phyloP scores from a whole-genome alignment of 1,140 invertebrate genomes.

The Drosophila insularis region DNA sequence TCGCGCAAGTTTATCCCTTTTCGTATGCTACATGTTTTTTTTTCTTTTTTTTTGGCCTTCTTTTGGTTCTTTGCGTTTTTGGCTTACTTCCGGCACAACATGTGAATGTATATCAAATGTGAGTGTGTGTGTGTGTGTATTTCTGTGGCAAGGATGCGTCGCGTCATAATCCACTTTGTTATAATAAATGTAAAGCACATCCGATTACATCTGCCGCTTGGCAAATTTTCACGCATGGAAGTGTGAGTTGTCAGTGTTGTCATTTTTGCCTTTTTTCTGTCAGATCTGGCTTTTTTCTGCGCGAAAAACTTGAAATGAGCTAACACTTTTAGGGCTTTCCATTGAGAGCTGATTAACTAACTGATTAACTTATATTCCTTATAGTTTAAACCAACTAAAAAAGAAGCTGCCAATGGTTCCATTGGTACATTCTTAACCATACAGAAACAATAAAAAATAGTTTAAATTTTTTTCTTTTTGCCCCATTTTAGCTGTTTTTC shows the following conservation, averaged over 20 bases:
- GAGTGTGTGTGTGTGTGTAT: conserved; percentile 22
- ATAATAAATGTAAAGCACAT: conserved; percentile 81
- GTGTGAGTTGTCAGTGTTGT: not conserved
- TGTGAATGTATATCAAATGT: not conserved
- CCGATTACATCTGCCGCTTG: conserved; percentile 76
- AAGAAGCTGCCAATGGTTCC: too few relatives aligned
- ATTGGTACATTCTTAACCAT: too few relatives aligned
- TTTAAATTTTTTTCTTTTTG: too few relatives aligned
- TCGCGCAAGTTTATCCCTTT: conserved; percentile 42
- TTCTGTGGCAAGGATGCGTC: conserved; percentile 65
- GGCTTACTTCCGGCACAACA: conserved; percentile 57
- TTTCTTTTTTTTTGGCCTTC: conserved; percentile 13
- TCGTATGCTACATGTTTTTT: conserved; percentile 8
- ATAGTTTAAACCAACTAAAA: too few relatives aligned
- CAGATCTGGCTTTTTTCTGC: too few relatives aligned
- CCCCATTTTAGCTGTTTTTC: too few relatives aligned
- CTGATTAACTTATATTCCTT: too few relatives aligned
- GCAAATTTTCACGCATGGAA: conserved; percentile 74
- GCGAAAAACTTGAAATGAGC: too few relatives aligned
- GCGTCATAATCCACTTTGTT: conserved; percentile 80
- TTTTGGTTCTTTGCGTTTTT: conserved; percentile 38
- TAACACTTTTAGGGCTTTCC: too few relatives aligned
- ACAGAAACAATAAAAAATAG: too few relatives aligned
- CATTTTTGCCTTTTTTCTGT: too few relatives aligned
- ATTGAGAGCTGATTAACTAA: too few relatives aligned